phyloP scores from a whole-genome alignment of 2,888 invertebrate genomes.

The Apodemia mormo region DNA sequence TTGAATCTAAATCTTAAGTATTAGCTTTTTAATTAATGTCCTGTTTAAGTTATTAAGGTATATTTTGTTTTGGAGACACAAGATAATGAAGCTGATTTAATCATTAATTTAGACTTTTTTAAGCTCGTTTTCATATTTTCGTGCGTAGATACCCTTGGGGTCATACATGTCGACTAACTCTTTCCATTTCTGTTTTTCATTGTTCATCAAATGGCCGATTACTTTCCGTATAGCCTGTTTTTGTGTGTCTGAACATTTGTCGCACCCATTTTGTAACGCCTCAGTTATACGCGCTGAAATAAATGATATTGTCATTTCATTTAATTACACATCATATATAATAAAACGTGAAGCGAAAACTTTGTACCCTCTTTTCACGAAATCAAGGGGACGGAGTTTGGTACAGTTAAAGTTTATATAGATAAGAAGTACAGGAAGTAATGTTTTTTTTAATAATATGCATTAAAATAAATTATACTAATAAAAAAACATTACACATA shows the following conservation, averaged over 20 bases:
- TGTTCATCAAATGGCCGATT: slow-evolving; percentile 58
- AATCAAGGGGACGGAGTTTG: too few relatives aligned
- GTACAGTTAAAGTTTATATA: too few relatives aligned
- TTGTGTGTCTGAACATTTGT: slow-evolving; percentile 60
- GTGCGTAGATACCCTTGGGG: slow-evolving; percentile 55
- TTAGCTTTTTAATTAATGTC: neutral
- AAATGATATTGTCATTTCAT: neutral
- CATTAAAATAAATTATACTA: too few relatives aligned
- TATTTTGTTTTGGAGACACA: neutral
- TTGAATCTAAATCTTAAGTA: too few relatives aligned
- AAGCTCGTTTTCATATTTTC: slow-evolving; percentile 63
- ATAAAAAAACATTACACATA: too few relatives aligned
- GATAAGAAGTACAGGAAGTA: too few relatives aligned
- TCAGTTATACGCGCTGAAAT: slow-evolving; percentile 66
- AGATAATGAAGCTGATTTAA: neutral
- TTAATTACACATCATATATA: neutral
- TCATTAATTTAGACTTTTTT: slow-evolving; percentile 24
- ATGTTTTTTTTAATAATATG: too few relatives aligned
- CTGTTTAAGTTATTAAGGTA: neutral
- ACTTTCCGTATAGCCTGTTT: slow-evolving; percentile 59
- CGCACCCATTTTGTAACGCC: slow-evolving; percentile 66
- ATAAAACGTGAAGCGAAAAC: too few relatives aligned
- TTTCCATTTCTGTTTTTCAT: slow-evolving; percentile 60
- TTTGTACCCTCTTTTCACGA: too few relatives aligned
- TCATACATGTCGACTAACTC: slow-evolving; percentile 67